phyloP scores from a whole-genome alignment of 2,888 invertebrate genomes.

The Serripes groenlandicus region DNA sequence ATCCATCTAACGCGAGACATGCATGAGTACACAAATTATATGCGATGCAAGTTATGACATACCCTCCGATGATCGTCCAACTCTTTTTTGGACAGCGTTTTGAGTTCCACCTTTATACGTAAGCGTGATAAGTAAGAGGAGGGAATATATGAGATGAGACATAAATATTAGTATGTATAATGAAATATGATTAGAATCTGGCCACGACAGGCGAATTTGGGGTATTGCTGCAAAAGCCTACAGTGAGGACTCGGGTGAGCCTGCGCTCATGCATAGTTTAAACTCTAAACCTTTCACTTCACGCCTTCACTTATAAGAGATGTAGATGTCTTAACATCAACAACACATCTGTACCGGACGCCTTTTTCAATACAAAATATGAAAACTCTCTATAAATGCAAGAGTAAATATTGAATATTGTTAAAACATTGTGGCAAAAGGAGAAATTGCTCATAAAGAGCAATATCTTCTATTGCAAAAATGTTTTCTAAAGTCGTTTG shows the following conservation, averaged over 20 bases:
- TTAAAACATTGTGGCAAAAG: background rate
- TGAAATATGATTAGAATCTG: no score
- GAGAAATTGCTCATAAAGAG: background rate
- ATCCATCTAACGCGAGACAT: background rate
- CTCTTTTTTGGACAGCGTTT: conserved; percentile 85
- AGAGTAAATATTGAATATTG: no score
- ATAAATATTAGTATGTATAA: background rate
- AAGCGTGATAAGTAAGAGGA: conserved; percentile 59
- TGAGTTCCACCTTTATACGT: conserved; percentile 85
- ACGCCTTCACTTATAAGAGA: no score
- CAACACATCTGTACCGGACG: no score
- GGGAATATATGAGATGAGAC: background rate
- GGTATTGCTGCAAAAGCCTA: no score
- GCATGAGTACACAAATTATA: conserved; percentile 14
- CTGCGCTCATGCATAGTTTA: no score
- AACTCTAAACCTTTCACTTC: no score
- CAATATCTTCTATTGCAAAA: background rate
- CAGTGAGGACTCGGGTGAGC: no score
- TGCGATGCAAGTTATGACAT: conserved; percentile 72
- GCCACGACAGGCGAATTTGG: no score
- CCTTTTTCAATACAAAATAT: no score
- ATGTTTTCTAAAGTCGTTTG: background rate
- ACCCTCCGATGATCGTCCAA: conserved; percentile 86
- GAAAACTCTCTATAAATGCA: no score
- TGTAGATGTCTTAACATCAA: no score